These are phyloP conservation scores for Clarias platycephalus DNA, from an alignment of 2,797 vertebrate species.

Conservation along the genomic window DNA sequence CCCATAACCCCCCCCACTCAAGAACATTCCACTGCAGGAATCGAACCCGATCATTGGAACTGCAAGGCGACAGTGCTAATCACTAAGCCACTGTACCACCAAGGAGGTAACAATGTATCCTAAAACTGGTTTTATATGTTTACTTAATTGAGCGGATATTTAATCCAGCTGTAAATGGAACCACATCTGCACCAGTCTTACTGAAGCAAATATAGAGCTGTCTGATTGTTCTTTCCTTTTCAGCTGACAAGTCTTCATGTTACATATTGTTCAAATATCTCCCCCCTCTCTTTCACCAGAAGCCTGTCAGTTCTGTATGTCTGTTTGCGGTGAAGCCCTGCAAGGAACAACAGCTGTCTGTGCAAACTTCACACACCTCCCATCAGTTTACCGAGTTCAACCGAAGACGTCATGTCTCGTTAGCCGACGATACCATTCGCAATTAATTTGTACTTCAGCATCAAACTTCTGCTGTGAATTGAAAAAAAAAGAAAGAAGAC, in stretches of 20 bases:
- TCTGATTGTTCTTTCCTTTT: not conserved
- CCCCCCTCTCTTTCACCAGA: not conserved
- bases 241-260: not conserved
- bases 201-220: not conserved
- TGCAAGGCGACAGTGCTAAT: too few species aligned
- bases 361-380: conserved; percentile 21
- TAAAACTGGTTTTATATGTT: not conserved
- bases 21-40: too few species aligned
- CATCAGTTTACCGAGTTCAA: conserved; percentile 14
- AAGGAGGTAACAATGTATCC: not conserved
- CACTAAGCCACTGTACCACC: too few species aligned
- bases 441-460: not conserved
- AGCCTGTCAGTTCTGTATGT: conserved; percentile 16
- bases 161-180: not conserved
- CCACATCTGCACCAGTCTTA: not conserved
- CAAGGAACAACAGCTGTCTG: conserved; percentile 42
- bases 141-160: not conserved
- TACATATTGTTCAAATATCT: not conserved
- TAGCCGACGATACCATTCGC: not conserved
- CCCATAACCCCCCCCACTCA: too few species aligned
- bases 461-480: not conserved
- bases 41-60: too few species aligned
- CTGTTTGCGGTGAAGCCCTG: conserved; percentile 30
- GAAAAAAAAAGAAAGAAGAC: not conserved
- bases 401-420: not conserved